Evolutionary conservation across 2,113 vertebrate genomes (phyloP).

Genomic region (Meleagris gallopavo): DNA sequence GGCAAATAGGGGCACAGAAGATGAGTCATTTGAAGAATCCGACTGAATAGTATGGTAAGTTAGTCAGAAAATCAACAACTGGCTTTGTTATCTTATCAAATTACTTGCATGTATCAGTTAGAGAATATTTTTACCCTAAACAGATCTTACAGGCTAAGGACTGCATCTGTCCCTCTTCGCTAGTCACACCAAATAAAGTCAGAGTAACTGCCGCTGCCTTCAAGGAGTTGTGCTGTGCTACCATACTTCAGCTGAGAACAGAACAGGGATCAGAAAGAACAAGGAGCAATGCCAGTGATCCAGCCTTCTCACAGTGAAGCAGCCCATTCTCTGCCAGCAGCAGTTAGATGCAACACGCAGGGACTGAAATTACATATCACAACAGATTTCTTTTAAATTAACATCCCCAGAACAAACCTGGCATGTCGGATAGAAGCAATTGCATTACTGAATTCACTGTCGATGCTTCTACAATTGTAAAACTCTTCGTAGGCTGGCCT

Average conservation of each 20-base stretch:
- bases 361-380: rapidly evolving
- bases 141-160: neutral
- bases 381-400: neutral
- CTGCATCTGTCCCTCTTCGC: neutral
- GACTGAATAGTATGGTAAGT: neutral
- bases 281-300: rapidly evolving
- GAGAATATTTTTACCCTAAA: neutral
- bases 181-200: neutral
- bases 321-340: neutral
- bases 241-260: neutral
- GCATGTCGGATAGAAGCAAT: constrained; percentile 97
- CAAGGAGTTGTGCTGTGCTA: neutral
- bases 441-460: constrained; percentile 95
- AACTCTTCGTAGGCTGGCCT: constrained; percentile 96
- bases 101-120: neutral
- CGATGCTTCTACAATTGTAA: constrained; percentile 98
- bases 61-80: neutral
- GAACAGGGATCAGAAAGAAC: neutral
- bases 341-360: rapidly evolving
- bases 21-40: neutral
- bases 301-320: neutral
- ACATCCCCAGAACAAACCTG: constrained; percentile 79
- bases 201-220: neutral
- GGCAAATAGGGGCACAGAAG: neutral
- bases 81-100: neutral